Base-by-base conservation (phyloP, 2,113 vertebrate genomes). In the Pheucticus melanocephalus region DNA sequence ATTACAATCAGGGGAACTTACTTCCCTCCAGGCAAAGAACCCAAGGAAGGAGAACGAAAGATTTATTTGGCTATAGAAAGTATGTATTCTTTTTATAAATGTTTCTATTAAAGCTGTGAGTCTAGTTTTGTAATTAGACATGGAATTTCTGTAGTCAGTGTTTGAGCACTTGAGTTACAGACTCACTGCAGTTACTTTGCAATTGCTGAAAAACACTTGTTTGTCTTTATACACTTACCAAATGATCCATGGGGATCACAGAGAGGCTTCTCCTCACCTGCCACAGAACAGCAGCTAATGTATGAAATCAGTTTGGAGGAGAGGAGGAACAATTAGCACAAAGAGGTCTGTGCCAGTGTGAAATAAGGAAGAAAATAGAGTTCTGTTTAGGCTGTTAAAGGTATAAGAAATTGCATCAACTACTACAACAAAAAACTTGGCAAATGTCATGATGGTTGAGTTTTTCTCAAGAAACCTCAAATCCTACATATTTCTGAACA, bases 51-150 rank as follows among this genome's bases (percentile, higher is more conserved):
- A 96, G 99, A 99, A 68, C 97, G 99, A 71, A 99, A 99, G 96
- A 99, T 99, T 97, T 99, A 99, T 96, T 98, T 99, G 97, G 99
- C 99, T 84, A 99, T 99, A 88, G 99, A 99, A 97, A 99, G 99
- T 99, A 98, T 12, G 99, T 97, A 60, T 82, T 65, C 3, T 33
- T 93, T 53, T 89, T 54, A 18, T 24, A 54, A 88, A 66, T n/a
- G 17, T 45, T 82, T 39, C n/a, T 37, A 0, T 66, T 35, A 61
- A 84, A 85, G 37, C 3, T 37, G 1, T 1, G 3, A 65, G 18
- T 45, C 59, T 45, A 9, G 24, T 48, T 91, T 33, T 18, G 5
- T 56, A 50, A n/a, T 59, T 30, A 23, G 33, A 37, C 15, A 2
- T 51, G 51, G 54, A 56, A 69, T 70, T 50, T 87, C 51, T 77